Percentiles rank a stretch among this genome's conserved stretches.
These are phyloP conservation scores for Rhagonycha fulva DNA, from an alignment of 2,888 invertebrate species.

Conservation along the genomic window DNA sequence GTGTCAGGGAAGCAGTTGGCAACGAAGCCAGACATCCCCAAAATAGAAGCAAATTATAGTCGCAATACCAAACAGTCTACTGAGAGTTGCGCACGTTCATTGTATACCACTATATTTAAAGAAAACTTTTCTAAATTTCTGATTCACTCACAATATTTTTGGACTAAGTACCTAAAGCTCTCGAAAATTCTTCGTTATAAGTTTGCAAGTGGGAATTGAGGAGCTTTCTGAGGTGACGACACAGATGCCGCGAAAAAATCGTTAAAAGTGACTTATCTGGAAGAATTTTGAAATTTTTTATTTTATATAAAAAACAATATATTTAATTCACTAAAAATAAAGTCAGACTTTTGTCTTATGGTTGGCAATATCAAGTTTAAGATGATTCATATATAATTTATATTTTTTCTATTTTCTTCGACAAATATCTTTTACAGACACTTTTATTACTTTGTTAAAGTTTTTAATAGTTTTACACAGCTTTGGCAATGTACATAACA, in stretches of 20 bases:
- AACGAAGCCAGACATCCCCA: constrained; percentile 52
- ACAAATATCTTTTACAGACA: constrained; percentile 1
- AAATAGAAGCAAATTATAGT: constrained; percentile 49
- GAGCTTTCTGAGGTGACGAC: neutral
- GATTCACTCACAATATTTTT: constrained; percentile 34
- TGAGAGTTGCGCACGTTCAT: constrained; percentile 36
- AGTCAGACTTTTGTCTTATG: neutral
- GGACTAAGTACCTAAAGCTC: constrained; percentile 1
- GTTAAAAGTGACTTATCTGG: neutral
- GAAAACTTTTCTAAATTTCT: constrained; percentile 28
- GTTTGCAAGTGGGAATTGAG: neutral
- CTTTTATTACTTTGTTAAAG: constrained; percentile 1
- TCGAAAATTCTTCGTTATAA: neutral
- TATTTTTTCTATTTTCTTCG: neutral
- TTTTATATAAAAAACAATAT: constrained; percentile 1
- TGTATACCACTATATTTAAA: constrained; percentile 35
- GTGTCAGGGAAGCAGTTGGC: constrained; percentile 49
- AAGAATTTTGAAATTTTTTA: neutral
- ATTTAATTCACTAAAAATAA: constrained; percentile 1
- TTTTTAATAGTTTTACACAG: constrained; percentile 4
- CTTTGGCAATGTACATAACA: constrained; percentile 2
- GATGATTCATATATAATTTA: constrained; percentile 4
- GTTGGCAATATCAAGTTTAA: constrained; percentile 3
- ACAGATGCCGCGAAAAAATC: neutral
- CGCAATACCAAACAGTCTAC: constrained; percentile 40